Evolutionary conservation across 2,888 invertebrate genomes (phyloP).

Genomic region (Agrochola lychnidis): DNA sequence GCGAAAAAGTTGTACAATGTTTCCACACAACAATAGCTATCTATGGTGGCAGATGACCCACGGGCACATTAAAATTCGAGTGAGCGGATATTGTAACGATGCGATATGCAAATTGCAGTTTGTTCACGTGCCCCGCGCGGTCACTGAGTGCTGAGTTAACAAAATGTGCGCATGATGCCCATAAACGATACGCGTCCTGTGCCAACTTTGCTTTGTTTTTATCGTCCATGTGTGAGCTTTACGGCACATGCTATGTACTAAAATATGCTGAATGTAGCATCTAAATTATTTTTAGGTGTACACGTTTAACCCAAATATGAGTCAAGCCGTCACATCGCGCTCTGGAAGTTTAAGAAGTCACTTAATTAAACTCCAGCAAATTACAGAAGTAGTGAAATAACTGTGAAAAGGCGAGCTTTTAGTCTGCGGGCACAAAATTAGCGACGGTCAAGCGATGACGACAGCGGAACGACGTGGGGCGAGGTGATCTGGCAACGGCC

Average conservation of each 20-base stretch:
- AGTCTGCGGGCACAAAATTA: too few relatives aligned
- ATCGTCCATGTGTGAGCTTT: constrained; percentile 14
- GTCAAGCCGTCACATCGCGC: too few relatives aligned
- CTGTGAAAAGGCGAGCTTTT: too few relatives aligned
- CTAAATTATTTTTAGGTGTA: neutral
- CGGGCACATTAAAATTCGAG: constrained; percentile 10
- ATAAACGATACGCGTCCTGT: too few relatives aligned
- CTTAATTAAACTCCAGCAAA: neutral
- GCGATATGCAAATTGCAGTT: constrained; percentile 36
- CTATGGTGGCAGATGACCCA: neutral
- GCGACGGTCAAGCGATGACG: too few relatives aligned
- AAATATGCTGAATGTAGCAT: neutral
- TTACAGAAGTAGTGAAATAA: neutral
- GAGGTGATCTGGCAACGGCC: too few relatives aligned
- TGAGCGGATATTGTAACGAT: constrained; percentile 22
- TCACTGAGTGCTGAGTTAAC: neutral
- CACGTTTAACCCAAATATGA: neutral
- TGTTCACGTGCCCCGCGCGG: neutral
- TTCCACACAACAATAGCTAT: neutral
- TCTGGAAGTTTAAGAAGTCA: neutral
- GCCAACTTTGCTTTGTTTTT: neutral
- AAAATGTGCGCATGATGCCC: neutral
- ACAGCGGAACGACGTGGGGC: too few relatives aligned
- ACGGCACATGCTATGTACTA: neutral
- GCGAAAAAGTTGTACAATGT: too few relatives aligned